A percentile compares a stretch with the other conserved stretches of the same genome.
Evolutionary conservation across 2,113 vertebrate species (phyloP).

Genomic region (Ursus arctos): DNA sequence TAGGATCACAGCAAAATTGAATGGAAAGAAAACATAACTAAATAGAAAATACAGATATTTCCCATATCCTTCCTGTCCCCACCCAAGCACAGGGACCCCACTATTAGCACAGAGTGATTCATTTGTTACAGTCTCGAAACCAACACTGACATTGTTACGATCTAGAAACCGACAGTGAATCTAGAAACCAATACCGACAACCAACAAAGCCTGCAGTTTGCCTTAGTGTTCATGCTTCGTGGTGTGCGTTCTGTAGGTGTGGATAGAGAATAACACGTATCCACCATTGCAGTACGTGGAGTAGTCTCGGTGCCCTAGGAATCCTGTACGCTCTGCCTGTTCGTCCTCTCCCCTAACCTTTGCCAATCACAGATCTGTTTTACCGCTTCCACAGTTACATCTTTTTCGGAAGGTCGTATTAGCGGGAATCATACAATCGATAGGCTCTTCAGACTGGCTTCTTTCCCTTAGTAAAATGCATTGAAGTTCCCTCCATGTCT

Average conservation of each 20-base stretch:
- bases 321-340: background rate
- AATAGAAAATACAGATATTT: background rate
- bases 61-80: too few species aligned
- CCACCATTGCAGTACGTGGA: background rate
- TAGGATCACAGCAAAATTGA: background rate
- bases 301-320: background rate
- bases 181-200: too few species aligned
- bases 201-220: background rate
- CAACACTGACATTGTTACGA: background rate
- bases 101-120: fast-evolving
- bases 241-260: background rate
- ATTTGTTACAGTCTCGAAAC: fast-evolving
- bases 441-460: background rate
- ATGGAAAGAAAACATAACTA: background rate
- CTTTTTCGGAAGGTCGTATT: background rate
- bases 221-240: background rate
- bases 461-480: background rate
- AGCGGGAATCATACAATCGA: background rate
- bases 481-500: background rate
- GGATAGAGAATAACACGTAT: too few species aligned
- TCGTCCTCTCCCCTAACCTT: background rate
- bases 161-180: too few species aligned
- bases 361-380: background rate
- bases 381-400: background rate
- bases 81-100: fast-evolving